These are phyloP conservation scores for Larimichthys crocea DNA, from an alignment of 2,113 vertebrate genomes.

Conservation along the genomic window DNA sequence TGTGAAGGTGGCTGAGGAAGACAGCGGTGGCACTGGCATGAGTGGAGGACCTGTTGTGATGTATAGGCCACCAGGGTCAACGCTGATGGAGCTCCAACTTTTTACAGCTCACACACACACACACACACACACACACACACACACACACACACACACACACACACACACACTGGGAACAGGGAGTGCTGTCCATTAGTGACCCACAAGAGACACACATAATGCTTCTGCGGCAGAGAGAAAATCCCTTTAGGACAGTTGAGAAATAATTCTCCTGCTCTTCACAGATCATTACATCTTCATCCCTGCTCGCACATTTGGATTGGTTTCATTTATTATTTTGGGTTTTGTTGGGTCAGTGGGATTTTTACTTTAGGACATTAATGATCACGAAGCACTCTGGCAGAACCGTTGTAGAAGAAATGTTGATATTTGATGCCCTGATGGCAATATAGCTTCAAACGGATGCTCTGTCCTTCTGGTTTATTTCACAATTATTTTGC, in stretches of 20 bases:
- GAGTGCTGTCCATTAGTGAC: slow-evolving; percentile 72
- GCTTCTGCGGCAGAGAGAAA: slow-evolving; percentile 40
- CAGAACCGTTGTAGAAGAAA: neutral
- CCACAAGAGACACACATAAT: slow-evolving; percentile 60
- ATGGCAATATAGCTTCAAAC: neutral
- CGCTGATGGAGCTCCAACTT: slow-evolving; percentile 42
- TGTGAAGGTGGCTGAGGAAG: neutral
- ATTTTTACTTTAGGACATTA: slow-evolving; percentile 7
- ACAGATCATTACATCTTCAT: slow-evolving; percentile 64
- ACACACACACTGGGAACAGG: slow-evolving; percentile 8
- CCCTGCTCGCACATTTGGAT: slow-evolving; percentile 3
- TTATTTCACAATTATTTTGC: neutral
- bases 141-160: slow-evolving; percentile 3
- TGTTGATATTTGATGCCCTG: neutral
- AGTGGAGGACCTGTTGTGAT: slow-evolving; percentile 19
- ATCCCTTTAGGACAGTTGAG: slow-evolving; percentile 59
- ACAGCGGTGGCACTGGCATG: neutral
- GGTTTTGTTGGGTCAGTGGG: slow-evolving; percentile 11
- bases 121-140: neutral
- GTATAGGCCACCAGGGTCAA: slow-evolving; percentile 19
- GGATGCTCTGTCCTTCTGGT: neutral
- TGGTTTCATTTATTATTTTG: slow-evolving; percentile 41
- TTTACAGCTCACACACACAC: neutral
- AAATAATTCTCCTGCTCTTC: slow-evolving; percentile 63
- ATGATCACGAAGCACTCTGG: slow-evolving; percentile 5